Evolutionary conservation across 1,140 invertebrate genomes (phyloP).

Genomic region (Marisa cornuarietis): DNA sequence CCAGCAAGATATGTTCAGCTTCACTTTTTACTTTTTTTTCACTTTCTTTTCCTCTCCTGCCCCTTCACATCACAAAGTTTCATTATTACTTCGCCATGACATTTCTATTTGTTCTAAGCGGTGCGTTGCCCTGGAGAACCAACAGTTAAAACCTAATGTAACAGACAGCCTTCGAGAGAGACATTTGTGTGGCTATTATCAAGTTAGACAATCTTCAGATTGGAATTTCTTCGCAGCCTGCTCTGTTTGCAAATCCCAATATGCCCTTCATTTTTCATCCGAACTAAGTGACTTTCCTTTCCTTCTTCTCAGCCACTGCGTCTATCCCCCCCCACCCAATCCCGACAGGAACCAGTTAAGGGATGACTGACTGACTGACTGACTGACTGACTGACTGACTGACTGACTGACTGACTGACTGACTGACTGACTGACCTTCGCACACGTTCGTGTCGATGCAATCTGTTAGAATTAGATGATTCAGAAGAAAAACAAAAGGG

Average conservation of each 20-base stretch:
- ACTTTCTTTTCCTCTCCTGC: not conserved
- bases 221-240: not conserved
- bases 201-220: not conserved
- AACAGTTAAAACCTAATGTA: not conserved
- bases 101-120: constrained; percentile 9
- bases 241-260: constrained; percentile 8
- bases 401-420: no score
- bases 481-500: no score
- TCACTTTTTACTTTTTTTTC: not conserved
- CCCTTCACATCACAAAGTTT: not conserved
- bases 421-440: no score
- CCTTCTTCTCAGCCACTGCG: no score
- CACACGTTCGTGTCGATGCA: no score
- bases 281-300: not conserved
- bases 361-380: no score
- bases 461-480: no score
- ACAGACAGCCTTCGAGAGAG: not conserved
- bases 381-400: no score
- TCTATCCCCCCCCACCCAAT: no score
- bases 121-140: not conserved
- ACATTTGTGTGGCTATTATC: not conserved
- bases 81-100: not conserved
- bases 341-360: no score
- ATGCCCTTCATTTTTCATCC: not conserved
- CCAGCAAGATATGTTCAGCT: not conserved